Evolutionary conservation across 2,797 vertebrate genomes (phyloP).

Genomic region (Enteromius thamalakanensis): DNA sequence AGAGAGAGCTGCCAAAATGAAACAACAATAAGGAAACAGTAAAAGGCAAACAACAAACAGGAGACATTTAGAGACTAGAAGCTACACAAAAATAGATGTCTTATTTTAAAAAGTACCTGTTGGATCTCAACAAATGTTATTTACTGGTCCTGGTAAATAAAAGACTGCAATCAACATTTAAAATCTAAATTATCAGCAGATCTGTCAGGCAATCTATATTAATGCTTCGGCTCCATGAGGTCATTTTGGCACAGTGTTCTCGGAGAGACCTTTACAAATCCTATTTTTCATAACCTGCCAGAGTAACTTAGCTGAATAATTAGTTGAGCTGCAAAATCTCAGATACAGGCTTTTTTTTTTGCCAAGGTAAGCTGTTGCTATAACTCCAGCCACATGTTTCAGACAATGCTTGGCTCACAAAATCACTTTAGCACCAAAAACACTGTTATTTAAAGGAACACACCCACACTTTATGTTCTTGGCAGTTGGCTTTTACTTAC

Average conservation of each 20-base stretch:
- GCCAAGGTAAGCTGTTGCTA: constrained; percentile 35
- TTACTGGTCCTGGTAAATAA: background rate
- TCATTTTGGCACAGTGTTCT: constrained; percentile 14
- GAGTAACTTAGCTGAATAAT: constrained; percentile 14
- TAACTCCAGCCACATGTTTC: constrained; percentile 4
- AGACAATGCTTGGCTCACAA: constrained; percentile 26
- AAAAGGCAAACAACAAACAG: constrained; percentile 3
- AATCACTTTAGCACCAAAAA: constrained; percentile 3
- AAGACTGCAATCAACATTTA: background rate
- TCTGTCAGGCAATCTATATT: background rate
- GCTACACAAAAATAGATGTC: background rate
- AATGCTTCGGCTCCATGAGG: background rate
- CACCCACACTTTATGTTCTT: constrained; percentile 22
- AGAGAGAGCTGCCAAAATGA: background rate
- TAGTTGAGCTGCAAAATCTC: constrained; percentile 1
- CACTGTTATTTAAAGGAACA: constrained; percentile 20
- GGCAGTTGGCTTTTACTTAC: background rate
- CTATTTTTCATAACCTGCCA: background rate
- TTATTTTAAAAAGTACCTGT: background rate
- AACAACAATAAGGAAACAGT: background rate
- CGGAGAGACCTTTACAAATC: background rate
- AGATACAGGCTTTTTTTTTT: constrained; percentile 3
- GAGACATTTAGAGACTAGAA: background rate
- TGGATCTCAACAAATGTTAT: background rate
- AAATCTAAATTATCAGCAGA: background rate